Evolutionary conservation across 2,797 vertebrate species (phyloP).

Genomic region (Phrynocephalus guinanensis): DNA sequence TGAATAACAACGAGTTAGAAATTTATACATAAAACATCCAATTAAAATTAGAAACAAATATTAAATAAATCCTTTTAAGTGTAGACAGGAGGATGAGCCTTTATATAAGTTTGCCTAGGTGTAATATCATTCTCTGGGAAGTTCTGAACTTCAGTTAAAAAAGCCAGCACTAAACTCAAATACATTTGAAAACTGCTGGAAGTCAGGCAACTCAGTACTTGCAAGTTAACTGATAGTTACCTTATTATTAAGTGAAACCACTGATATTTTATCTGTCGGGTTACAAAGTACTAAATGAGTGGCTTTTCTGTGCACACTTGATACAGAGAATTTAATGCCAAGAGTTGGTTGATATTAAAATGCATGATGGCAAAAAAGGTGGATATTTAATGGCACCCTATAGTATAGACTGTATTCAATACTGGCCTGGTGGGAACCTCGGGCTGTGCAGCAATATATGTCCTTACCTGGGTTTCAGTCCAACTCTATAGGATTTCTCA

Average conservation of each 20-base stretch:
- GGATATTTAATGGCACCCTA: background rate
- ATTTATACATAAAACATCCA: constrained; percentile 9
- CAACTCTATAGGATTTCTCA: no score
- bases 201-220: background rate
- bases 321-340: background rate
- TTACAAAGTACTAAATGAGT: no score
- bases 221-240: no score
- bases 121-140: background rate
- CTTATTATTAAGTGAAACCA: background rate
- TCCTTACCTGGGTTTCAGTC: no score
- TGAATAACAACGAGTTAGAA: constrained; percentile 6
- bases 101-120: background rate
- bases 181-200: background rate
- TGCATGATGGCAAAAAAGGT: background rate
- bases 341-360: background rate
- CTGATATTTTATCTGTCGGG: no score
- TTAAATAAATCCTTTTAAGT: background rate
- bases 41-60: constrained; percentile 21
- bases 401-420: background rate
- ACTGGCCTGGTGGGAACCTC: background rate
- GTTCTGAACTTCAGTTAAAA: background rate
- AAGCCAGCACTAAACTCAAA: background rate
- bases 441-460: no score
- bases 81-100: background rate
- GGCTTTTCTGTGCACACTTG: background rate